Evolutionary conservation across 2,888 invertebrate genomes (phyloP), one percentile per base, ranked within the genome.

Genomic region (Chrysolina haemoptera): DNA sequence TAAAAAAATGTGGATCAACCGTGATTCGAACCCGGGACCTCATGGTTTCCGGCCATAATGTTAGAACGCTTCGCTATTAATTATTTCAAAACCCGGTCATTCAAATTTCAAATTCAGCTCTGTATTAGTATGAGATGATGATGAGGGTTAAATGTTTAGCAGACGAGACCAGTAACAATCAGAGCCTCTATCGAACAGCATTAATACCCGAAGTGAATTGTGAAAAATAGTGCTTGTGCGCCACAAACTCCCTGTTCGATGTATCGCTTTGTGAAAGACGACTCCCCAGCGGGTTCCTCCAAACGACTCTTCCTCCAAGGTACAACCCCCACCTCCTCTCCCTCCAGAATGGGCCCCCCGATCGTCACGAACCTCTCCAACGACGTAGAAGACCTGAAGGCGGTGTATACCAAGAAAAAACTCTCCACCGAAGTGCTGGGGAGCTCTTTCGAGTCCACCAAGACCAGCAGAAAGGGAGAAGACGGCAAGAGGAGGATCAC

Each of bases 351-450:
- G 70, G 86, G 86, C 20, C 85, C 87, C 8, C 87, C 88, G 3
- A 86, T 87, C 55, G 86, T 87, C 3, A 87, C 87, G n/a, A 84
- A 85, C 78, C 79, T 87, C 27, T 82, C 78, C 40, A 80, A 81
- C 40, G 80, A 82, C 43, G 78, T 79, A 76, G 89, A 92, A 87
- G 90, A 89, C 84, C 90, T 95, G 84, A 94, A 94, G 88, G 94
- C 94, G 86, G 92, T 96, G 87, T 93, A 94, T 84, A 95, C 95
- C 83, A 94, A 94, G 87, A 94, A 95, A 85, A 91, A 93, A 82
- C 89, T 96, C 85, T 94, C 95, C 85, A 95, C 96, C 83, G 95
- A 95, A 90, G 93, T 96, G 86, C 90, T 95, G 84, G 96, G 95
- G 84, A 94, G 94, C 86, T 95, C 95, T 77, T 90, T 95, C 86